Base-by-base conservation (phyloP, 1,140 invertebrate species). In the Bradynema listronoti region DNA sequence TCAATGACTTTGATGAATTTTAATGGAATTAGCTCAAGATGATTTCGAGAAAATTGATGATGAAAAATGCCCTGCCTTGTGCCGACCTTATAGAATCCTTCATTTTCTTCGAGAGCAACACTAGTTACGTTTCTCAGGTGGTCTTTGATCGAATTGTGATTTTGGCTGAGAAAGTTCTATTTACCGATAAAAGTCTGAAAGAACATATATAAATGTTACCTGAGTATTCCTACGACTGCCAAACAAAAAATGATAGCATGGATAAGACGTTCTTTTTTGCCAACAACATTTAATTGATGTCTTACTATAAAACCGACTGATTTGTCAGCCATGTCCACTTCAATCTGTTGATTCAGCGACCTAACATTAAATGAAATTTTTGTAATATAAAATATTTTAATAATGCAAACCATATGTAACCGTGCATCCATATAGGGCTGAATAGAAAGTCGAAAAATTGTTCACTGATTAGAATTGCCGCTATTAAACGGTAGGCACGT, bases 381-480 rank as follows among this genome's bases (percentile, higher is more conserved):
- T 43, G 33, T 36, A 47, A 43, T 4, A 29, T 39, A n/a, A 11
- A 22, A 42, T 49, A 16, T 11, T n/a, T 24, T 25, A 34, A 47
- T 41, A 30, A 41, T 14, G 33, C 32, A 30, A 43, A 67, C 69
- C 67, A 69, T 14, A 69, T 11, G 42, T 69, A 69, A 11, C 67
- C 67, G 36, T 69, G 67, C 67, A 69, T 71, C 67, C 67, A 69
- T 51, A 69, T 54, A 1, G 67, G 70, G 39, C 45, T 73, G 42
- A 69, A 69, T 24, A 69, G 33, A 52, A 69, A 69, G 27, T 69
- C 70, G 34, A 56, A 73, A 16, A 72, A 46, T n/a, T 69, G 67
- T 7, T 25, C 51, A 45, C 62, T 72, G 22, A 66, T 11, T 45
- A 69, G 68, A 39, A 47, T 29, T 29, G 58, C 51, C 22, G 60